phyloP scores from a whole-genome alignment of 2,888 invertebrate species.

The Diarsia mendica region DNA sequence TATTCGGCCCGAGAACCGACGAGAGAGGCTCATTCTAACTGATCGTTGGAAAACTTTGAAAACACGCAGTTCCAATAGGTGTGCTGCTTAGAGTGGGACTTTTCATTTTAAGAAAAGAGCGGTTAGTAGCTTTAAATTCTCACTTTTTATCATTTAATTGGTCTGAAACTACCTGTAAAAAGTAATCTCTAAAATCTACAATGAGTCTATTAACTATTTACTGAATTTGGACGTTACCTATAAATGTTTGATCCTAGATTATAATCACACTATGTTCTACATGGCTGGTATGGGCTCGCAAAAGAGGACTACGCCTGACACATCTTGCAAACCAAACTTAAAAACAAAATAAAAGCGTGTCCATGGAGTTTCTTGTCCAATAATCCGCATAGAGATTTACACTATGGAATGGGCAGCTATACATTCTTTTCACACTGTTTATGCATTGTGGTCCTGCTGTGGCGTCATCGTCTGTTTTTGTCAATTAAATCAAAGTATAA shows the following conservation, averaged over 20 bases:
- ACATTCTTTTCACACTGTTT: background rate
- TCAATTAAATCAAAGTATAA: too few relatives aligned
- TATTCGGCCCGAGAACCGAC: constrained; percentile 32
- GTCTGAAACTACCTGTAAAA: background rate
- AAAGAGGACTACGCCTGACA: too few relatives aligned
- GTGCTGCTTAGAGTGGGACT: background rate
- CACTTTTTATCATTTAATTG: background rate
- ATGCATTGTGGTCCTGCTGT: background rate
- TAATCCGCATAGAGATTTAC: background rate
- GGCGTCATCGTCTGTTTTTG: too few relatives aligned
- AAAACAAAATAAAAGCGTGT: constrained; percentile 3
- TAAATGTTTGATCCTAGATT: background rate
- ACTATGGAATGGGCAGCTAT: background rate
- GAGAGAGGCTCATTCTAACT: constrained; percentile 36
- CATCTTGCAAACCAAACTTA: background rate
- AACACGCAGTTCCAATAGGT: background rate
- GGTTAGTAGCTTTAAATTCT: background rate
- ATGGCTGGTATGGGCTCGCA: background rate
- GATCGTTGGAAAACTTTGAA: constrained; percentile 1
- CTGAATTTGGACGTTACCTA: background rate
- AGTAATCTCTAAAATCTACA: background rate
- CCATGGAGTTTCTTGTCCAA: background rate
- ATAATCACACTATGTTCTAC: background rate
- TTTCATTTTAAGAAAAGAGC: background rate
- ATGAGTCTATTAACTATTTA: background rate